These are phyloP conservation scores for Chromobotia macracanthus DNA, from an alignment of 2,797 vertebrate genomes.

Conservation along the genomic window DNA sequence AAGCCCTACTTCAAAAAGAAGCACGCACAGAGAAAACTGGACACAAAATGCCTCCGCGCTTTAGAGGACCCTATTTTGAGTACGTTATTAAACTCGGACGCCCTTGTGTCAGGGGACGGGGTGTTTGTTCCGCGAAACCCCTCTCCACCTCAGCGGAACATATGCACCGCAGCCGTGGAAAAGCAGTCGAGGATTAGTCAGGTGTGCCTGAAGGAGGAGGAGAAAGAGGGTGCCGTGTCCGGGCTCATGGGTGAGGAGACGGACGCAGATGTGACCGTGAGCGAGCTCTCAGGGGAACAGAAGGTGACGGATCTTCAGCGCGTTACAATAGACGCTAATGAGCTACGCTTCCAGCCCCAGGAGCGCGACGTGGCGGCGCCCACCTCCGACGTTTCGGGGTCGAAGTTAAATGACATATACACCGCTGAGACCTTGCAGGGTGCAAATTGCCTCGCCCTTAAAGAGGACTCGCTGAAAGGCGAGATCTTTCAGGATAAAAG, in stretches of 20 bases:
- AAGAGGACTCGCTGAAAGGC: conserved; percentile 77
- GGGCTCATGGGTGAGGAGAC: conserved; percentile 73
- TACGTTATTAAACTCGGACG: conserved; percentile 85
- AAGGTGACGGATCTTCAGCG: conserved; percentile 66
- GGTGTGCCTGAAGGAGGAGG: conserved; percentile 80
- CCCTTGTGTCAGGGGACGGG: conserved; percentile 81
- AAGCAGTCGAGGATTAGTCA: conserved; percentile 81
- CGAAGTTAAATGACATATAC: conserved; percentile 83
- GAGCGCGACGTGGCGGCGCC: conserved; percentile 57
- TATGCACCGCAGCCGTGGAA: conserved; percentile 86
- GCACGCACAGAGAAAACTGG: conserved; percentile 85
- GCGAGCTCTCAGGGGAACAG: conserved; percentile 73
- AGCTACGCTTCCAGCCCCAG: conserved; percentile 71
- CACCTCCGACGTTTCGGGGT: conserved; percentile 72
- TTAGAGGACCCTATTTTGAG: conserved; percentile 89
- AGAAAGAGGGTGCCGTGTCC: conserved; percentile 68
- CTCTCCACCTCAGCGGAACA: conserved; percentile 71
- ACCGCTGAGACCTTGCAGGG: conserved; percentile 76
- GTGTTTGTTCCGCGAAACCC: conserved; percentile 88
- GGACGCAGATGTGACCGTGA: conserved; percentile 74
- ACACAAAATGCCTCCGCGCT: conserved; percentile 85
- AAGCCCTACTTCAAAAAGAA: conserved; percentile 98
- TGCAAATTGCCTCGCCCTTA: conserved; percentile 78
- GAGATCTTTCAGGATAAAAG: conserved; percentile 96
- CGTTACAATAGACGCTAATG: conserved; percentile 62